phyloP scores from a whole-genome alignment of 2,888 invertebrate genomes.

The Coelinius sp. region DNA sequence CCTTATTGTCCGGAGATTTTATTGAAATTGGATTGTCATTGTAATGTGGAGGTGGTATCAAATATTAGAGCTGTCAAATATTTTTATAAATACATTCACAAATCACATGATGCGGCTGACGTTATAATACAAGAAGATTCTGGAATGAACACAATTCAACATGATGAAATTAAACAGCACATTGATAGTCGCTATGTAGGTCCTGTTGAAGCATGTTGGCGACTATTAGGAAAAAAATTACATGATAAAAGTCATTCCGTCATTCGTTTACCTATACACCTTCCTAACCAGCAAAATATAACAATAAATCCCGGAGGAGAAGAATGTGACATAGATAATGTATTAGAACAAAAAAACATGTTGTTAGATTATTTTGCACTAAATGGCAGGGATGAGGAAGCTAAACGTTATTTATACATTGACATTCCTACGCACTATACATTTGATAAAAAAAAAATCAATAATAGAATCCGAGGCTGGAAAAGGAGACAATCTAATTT shows the following conservation, averaged over 20 bases:
- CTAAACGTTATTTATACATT: not conserved
- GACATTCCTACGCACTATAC: not conserved
- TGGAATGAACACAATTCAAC: not conserved
- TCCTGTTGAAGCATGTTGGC: conserved; percentile 41
- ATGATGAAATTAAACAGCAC: not conserved
- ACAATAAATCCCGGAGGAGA: not conserved
- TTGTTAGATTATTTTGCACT: not conserved
- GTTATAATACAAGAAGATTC: not conserved
- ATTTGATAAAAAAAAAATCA: not conserved
- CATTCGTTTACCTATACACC: conserved; percentile 10
- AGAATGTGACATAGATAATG: conserved; percentile 3
- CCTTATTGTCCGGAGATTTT: conserved; percentile 17
- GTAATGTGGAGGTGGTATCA: not conserved
- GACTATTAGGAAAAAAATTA: conserved; percentile 28
- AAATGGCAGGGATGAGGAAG: not conserved
- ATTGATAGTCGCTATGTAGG: conserved; percentile 28
- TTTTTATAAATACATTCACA: too few species aligned
- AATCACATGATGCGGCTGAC: not conserved
- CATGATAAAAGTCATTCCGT: conserved; percentile 38
- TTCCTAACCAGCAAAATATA: conserved; percentile 31
- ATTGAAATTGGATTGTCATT: too few species aligned
- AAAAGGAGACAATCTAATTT: conserved; percentile 37
- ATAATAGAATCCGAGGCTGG: not conserved
- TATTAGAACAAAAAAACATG: conserved; percentile 21
- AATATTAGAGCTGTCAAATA: conserved; percentile 16